Percentiles rank a stretch among this genome's conserved stretches.
phyloP scores from a whole-genome alignment of 2,797 vertebrate species.

The Coreius guichenoti region DNA sequence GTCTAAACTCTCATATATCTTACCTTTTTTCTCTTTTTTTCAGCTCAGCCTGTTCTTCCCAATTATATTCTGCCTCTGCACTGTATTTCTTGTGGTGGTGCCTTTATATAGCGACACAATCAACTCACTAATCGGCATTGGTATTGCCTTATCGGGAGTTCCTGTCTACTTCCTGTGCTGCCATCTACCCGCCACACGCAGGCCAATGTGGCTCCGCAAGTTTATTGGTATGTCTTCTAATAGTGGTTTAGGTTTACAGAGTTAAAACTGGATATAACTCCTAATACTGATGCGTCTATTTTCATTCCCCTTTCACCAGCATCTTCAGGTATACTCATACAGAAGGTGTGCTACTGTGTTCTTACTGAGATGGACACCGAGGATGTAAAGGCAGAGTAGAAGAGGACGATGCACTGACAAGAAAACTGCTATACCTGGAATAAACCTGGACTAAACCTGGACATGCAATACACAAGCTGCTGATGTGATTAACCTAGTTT shows the following conservation, averaged over 20 bases:
- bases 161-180: constrained; percentile 90
- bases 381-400: constrained; percentile 71
- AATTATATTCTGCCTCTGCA: constrained; percentile 88
- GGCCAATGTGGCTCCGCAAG: constrained; percentile 78
- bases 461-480: constrained; percentile 18
- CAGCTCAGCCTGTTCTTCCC: constrained; percentile 90
- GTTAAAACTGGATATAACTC: neutral
- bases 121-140: constrained; percentile 90
- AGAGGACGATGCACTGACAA: constrained; percentile 23
- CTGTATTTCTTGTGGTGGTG: constrained; percentile 90
- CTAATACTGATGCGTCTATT: neutral
- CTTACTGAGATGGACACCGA: constrained; percentile 86
- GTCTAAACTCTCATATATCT: neutral
- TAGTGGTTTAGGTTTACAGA: neutral
- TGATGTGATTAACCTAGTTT: constrained; percentile 4
- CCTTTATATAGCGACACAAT: constrained; percentile 90
- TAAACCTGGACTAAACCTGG: constrained; percentile 23
- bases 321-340: constrained; percentile 78
- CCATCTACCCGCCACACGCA: constrained; percentile 80
- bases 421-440: neutral
- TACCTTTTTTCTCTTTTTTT: neutral
- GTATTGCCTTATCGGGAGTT: constrained; percentile 88
- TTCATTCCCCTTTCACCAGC: constrained; percentile 69
- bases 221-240: constrained; percentile 76
- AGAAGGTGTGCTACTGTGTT: constrained; percentile 87